Conservation (phyloP, 2,797 vertebrate genomes). For the Orientallactaga sibirica region DNA sequence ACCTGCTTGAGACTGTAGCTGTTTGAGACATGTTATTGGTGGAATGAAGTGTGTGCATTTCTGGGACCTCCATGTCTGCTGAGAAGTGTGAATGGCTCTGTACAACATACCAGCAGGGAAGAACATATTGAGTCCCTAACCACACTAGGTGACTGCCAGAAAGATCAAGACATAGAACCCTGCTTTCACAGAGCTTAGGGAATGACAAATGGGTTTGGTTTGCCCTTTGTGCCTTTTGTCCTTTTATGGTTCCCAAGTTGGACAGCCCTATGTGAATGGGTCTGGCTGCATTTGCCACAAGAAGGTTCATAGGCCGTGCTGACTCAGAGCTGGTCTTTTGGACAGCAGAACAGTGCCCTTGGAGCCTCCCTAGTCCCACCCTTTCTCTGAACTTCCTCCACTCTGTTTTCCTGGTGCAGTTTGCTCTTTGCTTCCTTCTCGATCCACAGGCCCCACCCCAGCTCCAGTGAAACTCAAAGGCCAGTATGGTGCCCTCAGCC, state of each 20-base stretch:
- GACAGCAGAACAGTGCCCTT: neutral
- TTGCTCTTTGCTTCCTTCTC: constrained; percentile 45
- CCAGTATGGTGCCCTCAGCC: neutral
- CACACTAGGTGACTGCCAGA: neutral
- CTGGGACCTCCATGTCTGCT: neutral
- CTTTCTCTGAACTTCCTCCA: constrained; percentile 71
- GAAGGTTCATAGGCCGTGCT: constrained; percentile 55
- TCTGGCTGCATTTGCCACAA: constrained; percentile 51
- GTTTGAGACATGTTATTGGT: neutral
- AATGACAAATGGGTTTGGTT: constrained; percentile 58
- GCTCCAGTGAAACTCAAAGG: constrained; percentile 8
- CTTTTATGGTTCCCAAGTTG: constrained; percentile 71
- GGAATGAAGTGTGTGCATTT: neutral
- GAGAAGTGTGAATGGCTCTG: neutral
- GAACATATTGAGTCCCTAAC: neutral
- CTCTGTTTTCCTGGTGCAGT: neutral
- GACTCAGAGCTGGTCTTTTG: constrained; percentile 68
- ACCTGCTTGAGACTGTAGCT: neutral
- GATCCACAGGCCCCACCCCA: neutral
- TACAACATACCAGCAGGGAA: constrained; percentile 53
- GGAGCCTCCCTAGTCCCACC: constrained; percentile 53
- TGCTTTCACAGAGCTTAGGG: constrained; percentile 59
- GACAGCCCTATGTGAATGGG: neutral
- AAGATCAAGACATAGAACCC: constrained; percentile 14
- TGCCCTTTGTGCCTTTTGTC: constrained; percentile 57